Conservation (phyloP, 2,797 vertebrate species). For the Euthynnus affinis region DNA sequence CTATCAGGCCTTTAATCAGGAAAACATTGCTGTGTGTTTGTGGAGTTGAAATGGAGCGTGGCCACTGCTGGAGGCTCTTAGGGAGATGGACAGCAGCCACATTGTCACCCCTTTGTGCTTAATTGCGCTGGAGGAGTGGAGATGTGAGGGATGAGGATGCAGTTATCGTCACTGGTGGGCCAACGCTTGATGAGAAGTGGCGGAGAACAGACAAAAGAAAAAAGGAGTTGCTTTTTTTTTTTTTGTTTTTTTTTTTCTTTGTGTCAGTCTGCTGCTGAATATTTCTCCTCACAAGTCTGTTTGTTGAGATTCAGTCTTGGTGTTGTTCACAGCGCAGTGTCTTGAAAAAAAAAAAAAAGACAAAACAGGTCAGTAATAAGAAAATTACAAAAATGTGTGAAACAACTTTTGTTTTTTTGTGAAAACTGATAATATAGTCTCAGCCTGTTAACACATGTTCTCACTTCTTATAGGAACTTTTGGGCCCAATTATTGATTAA, state of each 20-base stretch:
- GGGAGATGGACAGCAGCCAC: constrained; percentile 53
- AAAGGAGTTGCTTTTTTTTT: not conserved
- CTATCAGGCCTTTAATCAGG: constrained; percentile 79
- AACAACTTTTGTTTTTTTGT: not conserved
- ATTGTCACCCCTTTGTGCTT: constrained; percentile 65
- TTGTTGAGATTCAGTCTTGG: not conserved
- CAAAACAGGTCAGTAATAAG: not conserved
- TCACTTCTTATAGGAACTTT: too few species aligned
- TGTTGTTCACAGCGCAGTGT: too few species aligned
- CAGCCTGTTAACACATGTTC: not conserved
- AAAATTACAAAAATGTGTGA: not conserved
- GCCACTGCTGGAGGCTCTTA: constrained; percentile 62
- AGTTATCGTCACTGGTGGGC: constrained; percentile 51
- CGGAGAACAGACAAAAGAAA: constrained; percentile 23
- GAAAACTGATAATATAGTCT: not conserved
- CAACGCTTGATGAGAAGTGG: constrained; percentile 58
- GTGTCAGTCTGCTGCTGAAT: not conserved
- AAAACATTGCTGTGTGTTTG: constrained; percentile 72
- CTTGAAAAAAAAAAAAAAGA: not conserved
- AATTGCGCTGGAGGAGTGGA: constrained; percentile 54
- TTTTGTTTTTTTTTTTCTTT: not conserved
- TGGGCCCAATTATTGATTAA: not conserved
- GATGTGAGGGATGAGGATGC: constrained; percentile 46
- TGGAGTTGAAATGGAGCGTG: constrained; percentile 78
- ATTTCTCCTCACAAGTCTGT: not conserved